These are phyloP conservation scores for Callitettix versicolor DNA, from an alignment of 1,140 invertebrate species.

Conservation along the genomic window DNA sequence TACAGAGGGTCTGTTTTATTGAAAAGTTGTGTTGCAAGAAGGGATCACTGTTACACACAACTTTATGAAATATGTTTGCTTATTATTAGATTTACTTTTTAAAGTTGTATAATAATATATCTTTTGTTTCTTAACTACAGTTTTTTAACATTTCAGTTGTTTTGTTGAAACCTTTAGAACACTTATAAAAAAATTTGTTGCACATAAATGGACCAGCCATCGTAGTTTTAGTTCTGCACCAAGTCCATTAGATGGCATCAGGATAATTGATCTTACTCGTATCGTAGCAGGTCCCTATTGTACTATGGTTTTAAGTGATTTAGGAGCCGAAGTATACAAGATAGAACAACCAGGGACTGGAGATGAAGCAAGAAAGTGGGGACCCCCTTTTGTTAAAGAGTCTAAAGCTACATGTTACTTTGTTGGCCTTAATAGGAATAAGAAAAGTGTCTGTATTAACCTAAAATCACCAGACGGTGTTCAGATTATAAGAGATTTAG, in stretches of 20 bases:
- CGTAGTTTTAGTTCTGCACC: no score
- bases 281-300: constrained; percentile 69
- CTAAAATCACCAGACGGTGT: constrained; percentile 60
- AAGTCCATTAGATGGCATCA: constrained; percentile 43
- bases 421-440: constrained; percentile 83
- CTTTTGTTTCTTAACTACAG: no score
- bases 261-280: constrained; percentile 71
- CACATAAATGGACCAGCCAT: no score
- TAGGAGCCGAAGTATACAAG: constrained; percentile 92
- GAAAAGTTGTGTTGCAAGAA: no score
- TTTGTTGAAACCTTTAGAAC: no score
- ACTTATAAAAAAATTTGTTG: no score
- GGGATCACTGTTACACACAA: no score
- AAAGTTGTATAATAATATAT: no score
- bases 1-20: no score
- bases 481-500: constrained; percentile 62
- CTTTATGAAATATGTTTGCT: no score
- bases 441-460: constrained; percentile 86
- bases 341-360: constrained; percentile 68
- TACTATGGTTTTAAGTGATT: constrained; percentile 85
- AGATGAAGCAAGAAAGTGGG: constrained; percentile 87
- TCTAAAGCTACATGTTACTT: constrained; percentile 76
- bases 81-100: no score
- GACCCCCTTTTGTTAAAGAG: constrained; percentile 73
- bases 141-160: no score